Evolutionary conservation across 2,113 vertebrate genomes (phyloP).

Genomic region (Cacatua alba): DNA sequence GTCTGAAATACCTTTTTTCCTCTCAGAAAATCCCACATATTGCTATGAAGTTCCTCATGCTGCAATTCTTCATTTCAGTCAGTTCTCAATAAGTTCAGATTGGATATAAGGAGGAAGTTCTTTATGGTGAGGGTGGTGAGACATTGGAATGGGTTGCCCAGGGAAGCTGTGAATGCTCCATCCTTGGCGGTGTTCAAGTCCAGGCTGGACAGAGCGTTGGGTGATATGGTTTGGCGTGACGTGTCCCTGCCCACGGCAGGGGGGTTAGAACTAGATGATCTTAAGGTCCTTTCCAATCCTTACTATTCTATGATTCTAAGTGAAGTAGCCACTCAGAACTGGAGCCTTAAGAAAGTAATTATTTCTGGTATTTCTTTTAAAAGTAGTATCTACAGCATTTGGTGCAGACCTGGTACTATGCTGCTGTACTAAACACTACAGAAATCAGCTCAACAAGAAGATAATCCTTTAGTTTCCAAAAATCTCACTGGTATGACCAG

Average conservation of each 20-base stretch:
- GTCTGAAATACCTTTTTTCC: neutral
- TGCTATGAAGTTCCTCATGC: neutral
- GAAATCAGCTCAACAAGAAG: neutral
- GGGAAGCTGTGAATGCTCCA: no score
- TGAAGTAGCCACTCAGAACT: neutral
- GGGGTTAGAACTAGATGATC: no score
- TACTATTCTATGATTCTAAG: neutral
- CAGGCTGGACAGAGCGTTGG: no score
- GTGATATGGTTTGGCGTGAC: no score
- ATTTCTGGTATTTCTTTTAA: neutral
- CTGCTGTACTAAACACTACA: neutral
- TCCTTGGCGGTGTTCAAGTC: no score
- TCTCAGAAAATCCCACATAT: neutral
- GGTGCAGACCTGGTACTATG: neutral
- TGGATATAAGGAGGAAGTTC: no score
- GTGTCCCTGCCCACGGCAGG: no score
- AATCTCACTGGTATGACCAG: neutral
- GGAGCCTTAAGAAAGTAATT: neutral
- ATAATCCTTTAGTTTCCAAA: neutral
- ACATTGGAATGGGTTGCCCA: no score
- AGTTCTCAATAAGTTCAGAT: neutral
- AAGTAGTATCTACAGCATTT: neutral
- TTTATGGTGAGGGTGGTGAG: no score
- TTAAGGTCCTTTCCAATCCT: no score
- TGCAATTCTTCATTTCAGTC: neutral